Conservation (phyloP, 2,113 vertebrate genomes). For the Triplophysa siluroides region DNA sequence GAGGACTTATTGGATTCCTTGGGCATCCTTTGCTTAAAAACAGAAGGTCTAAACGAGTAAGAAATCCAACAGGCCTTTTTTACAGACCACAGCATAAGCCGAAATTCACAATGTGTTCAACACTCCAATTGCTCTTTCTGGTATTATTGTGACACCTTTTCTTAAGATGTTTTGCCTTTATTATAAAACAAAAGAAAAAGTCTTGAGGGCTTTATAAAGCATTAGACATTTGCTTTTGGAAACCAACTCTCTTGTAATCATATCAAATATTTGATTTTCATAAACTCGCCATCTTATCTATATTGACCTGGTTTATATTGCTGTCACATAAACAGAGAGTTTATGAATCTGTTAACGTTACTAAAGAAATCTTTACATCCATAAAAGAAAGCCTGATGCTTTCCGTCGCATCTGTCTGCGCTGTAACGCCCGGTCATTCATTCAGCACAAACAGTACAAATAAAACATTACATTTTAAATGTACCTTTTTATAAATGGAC, state of each 20-base stretch:
- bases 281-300: neutral
- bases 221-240: neutral
- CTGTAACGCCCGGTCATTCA: slow-evolving; percentile 5
- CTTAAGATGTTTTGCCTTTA: neutral
- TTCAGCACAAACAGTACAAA: neutral
- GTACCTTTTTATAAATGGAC: slow-evolving; percentile 9
- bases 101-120: neutral
- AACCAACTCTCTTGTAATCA: neutral
- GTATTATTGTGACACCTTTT: neutral
- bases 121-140: neutral
- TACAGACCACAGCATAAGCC: neutral
- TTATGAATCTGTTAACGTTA: neutral
- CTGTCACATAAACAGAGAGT: neutral
- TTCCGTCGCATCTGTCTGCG: neutral
- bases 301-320: neutral
- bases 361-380: neutral
- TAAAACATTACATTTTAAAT: neutral
- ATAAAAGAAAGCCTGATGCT: neutral
- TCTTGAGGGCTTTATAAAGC: neutral
- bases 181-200: slow-evolving; percentile 1
- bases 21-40: slow-evolving; percentile 73
- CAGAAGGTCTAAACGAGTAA: neutral
- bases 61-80: slow-evolving; percentile 1
- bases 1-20: slow-evolving; percentile 76
- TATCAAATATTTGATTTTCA: neutral